Evolutionary conservation across 2,797 vertebrate species (phyloP).

Genomic region (Falco peregrinus): DNA sequence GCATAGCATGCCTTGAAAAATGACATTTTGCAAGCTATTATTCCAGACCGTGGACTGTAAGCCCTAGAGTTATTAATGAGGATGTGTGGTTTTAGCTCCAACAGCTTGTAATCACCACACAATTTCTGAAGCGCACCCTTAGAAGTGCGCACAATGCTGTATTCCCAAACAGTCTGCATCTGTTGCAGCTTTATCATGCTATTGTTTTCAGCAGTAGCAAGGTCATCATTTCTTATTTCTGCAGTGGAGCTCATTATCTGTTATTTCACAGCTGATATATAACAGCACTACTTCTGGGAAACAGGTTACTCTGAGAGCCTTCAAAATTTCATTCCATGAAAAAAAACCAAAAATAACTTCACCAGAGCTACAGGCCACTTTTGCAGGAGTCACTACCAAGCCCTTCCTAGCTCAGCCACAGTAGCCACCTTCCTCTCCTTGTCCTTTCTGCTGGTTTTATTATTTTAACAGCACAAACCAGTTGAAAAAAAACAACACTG

Average conservation of each 20-base stretch:
- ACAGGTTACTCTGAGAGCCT: neutral
- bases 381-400: neutral
- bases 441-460: neutral
- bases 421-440: neutral
- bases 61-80: neutral
- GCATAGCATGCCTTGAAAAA: neutral
- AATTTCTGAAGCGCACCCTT: neutral
- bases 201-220: neutral
- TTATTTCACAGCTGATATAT: neutral
- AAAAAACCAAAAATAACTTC: neutral
- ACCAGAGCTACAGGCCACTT: neutral
- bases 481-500: neutral
- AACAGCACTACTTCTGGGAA: neutral
- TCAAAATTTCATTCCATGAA: neutral
- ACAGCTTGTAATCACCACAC: neutral
- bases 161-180: neutral
- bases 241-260: neutral
- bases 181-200: neutral
- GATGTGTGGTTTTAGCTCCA: neutral
- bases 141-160: neutral
- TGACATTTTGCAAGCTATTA: constrained; percentile 15
- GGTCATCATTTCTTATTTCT: neutral
- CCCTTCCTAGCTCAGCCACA: neutral
- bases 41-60: neutral
- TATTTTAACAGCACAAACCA: neutral